Conservation (phyloP, 2,888 invertebrate genomes). For the Apodemia hepburni region DNA sequence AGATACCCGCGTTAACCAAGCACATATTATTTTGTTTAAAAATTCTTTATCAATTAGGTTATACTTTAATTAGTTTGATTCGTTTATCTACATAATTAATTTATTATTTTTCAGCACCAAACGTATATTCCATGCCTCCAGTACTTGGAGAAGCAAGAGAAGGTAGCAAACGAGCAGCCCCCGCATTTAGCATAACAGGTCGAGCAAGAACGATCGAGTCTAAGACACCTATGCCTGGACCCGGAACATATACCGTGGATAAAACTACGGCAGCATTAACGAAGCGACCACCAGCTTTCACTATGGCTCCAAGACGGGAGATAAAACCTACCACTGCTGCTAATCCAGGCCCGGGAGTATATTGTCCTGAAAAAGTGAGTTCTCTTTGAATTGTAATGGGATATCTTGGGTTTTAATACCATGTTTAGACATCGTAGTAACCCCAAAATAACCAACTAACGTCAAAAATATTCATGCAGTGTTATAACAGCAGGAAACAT, state of each 20-base stretch:
- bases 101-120: constrained; percentile 84
- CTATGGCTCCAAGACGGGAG: constrained; percentile 85
- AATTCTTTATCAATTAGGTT: no score
- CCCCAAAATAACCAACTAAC: no score
- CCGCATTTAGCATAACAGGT: constrained; percentile 93
- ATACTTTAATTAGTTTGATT: no score
- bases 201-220: constrained; percentile 82
- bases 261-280: constrained; percentile 64
- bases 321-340: constrained; percentile 53
- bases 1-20: no score
- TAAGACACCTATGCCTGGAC: constrained; percentile 85
- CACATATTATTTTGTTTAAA: no score
- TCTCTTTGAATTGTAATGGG: neutral
- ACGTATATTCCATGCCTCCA: constrained; percentile 92
- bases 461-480: no score
- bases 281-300: constrained; percentile 88
- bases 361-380: constrained; percentile 82
- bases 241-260: constrained; percentile 86
- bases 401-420: no score
- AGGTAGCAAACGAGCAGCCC: constrained; percentile 84
- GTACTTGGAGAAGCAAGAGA: constrained; percentile 82
- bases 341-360: constrained; percentile 82
- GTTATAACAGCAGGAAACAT: no score
- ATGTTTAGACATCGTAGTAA: no score
- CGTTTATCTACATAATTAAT: no score